Base-by-base conservation (phyloP, 2,888 invertebrate species). In the Ptychoptera albimana region DNA sequence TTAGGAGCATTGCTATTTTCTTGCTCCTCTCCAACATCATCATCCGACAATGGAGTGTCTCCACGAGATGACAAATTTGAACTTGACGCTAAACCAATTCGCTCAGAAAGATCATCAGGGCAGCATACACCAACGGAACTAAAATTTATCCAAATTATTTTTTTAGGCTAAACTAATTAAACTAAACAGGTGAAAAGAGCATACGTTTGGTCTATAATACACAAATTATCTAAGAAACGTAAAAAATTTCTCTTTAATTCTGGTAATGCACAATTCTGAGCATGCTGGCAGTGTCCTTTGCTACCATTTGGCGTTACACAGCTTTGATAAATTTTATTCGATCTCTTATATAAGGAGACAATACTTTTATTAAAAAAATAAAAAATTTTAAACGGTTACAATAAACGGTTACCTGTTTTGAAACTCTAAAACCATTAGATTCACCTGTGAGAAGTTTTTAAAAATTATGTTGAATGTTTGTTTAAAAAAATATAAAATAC, bases 121-220 rank as follows among this genome's bases (percentile, higher is more conserved):
- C 85, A 84, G 55, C 85, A 86, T 12, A 81, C 74, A n/a, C 85
- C 85, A 44, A 84, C 71, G 35, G 75, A 51, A 14, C 66, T 66
- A 42, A 11, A 16, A 14, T n/a, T n/a, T n/a, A n/a, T n/a, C n/a
- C n/a, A n/a, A n/a, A n/a, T n/a, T n/a, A 37, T 37, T 32, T 36
- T 15, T 37, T 37, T 37, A 12, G 8, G 10, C 12, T 13, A 11
- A 13, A 13, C 5, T 36, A 12, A 36, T 12, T 36, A 13, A 12
- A 13, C 13, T 2, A 5, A n/a, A 13, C 12, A 13, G 5, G 7
- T 16, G 15, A 31, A 29, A 43, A 48, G 46, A 44, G 67, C 73
- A 68, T 60, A 79, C 75, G 70, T 62, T 54, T 73, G 69, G 50
- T 79, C 73, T 47, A 82, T 78, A 35, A 82, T 69, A 59, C 85